Evolutionary conservation across 2,797 vertebrate genomes (phyloP).

Genomic region (Xyrichtys novacula): DNA sequence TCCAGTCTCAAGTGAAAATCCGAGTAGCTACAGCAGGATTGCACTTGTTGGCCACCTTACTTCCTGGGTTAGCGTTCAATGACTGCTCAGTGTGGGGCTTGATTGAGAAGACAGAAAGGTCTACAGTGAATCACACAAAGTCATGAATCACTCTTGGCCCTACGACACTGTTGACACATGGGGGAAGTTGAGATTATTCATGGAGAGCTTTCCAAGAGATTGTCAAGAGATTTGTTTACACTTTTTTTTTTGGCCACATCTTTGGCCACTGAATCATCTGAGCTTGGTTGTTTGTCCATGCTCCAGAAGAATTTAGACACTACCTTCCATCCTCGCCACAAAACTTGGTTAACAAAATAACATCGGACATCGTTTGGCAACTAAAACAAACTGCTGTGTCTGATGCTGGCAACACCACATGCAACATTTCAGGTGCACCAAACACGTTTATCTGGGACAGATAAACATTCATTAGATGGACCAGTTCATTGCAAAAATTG

Average conservation of each 20-base stretch:
- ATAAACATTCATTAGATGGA: too few relatives aligned
- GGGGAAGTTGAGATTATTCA: slow-evolving; percentile 22
- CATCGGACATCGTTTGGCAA: not conserved
- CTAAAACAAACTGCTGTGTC: slow-evolving; percentile 3
- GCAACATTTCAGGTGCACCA: not conserved
- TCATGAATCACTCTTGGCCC: slow-evolving; percentile 29
- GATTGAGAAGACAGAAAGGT: slow-evolving; percentile 23
- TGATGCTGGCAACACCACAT: not conserved
- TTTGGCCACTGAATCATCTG: slow-evolving; percentile 6
- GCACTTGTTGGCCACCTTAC: not conserved
- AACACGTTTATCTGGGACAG: not conserved
- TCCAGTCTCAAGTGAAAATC: slow-evolving; percentile 10
- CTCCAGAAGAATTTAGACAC: not conserved
- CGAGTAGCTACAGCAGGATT: not conserved
- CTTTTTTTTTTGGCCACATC: slow-evolving; percentile 9
- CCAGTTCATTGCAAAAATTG: not conserved
- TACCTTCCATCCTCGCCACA: not conserved
- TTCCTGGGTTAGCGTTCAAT: not conserved
- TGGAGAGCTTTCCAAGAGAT: not conserved
- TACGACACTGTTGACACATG: slow-evolving; percentile 13
- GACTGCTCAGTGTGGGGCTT: not conserved
- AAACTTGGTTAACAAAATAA: not conserved
- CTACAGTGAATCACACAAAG: slow-evolving; percentile 8
- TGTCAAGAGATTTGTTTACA: slow-evolving; percentile 1
- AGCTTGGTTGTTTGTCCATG: slow-evolving; percentile 2